Evolutionary conservation across 2,888 invertebrate species (phyloP).

Genomic region (Drosophila paranaensis): DNA sequence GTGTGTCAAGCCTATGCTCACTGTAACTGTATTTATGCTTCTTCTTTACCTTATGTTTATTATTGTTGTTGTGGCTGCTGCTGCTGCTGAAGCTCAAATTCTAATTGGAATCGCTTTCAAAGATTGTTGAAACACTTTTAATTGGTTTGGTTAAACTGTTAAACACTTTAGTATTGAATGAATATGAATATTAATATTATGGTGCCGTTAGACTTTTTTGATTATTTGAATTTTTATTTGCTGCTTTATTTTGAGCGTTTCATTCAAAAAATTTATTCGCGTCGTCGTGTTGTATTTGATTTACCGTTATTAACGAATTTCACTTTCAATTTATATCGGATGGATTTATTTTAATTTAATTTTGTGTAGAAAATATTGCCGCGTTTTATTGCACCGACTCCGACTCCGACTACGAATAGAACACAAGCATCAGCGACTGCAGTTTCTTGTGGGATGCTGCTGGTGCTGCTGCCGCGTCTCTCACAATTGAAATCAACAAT

Average conservation of each 20-base stretch:
- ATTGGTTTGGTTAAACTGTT: slow-evolving; percentile 65
- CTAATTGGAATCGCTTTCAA: slow-evolving; percentile 41
- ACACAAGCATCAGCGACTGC: slow-evolving; percentile 39
- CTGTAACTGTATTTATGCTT: slow-evolving; percentile 24
- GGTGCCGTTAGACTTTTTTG: slow-evolving; percentile 28
- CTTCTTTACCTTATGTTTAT: slow-evolving; percentile 44
- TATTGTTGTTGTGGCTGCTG: slow-evolving; percentile 28
- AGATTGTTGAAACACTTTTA: slow-evolving; percentile 62
- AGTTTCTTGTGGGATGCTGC: slow-evolving; percentile 41
- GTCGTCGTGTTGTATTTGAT: slow-evolving; percentile 59
- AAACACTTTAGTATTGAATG: slow-evolving; percentile 66
- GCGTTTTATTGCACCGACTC: slow-evolving; percentile 50
- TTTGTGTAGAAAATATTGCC: slow-evolving; percentile 18
- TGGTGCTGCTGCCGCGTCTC: slow-evolving; percentile 52
- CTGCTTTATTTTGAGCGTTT: slow-evolving; percentile 43
- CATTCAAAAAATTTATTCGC: slow-evolving; percentile 64
- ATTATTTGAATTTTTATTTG: slow-evolving; percentile 2
- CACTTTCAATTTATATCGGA: slow-evolving; percentile 67
- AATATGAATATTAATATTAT: slow-evolving; percentile 50
- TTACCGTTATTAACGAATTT: slow-evolving; percentile 70
- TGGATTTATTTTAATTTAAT: slow-evolving; percentile 17
- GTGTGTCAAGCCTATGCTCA: slow-evolving; percentile 11
- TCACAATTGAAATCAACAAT: slow-evolving; percentile 63
- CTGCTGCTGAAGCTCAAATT: slow-evolving; percentile 39
- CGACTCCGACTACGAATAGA: slow-evolving; percentile 46